Evolutionary conservation across 2,113 vertebrate species (phyloP), one percentile per base, ranked within the genome.

Genomic region (Chaenogobius annularis): DNA sequence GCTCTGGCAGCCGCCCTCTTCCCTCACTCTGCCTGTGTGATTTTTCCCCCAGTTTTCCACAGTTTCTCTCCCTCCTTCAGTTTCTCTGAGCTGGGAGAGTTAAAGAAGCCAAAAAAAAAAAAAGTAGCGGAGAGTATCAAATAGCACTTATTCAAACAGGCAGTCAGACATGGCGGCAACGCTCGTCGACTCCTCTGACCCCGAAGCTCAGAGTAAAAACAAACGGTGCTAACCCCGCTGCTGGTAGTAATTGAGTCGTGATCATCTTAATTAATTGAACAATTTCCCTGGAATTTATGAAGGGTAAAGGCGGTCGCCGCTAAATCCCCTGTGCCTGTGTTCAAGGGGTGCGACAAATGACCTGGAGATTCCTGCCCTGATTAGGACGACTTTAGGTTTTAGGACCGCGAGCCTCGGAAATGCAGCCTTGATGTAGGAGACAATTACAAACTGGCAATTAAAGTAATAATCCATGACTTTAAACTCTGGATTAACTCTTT

Each of bases 261-360:
- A 95, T 96, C 94, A 94, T 91, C 94, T 94, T 95, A 95, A 96
- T 95, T 95, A 96, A 96, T 93, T 95, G 94, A 96, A 95, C 92
- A 93, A 93, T 94, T 94, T 94, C 92, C 92, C 89, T 88, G 86
- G 94, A 95, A 94, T 95, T 94, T 91, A 93, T 91, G 93, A 72
- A 75, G 80, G 74, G 81, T 79, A 71, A 72, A 85, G 70, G 81
- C 79, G 71, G 31, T 70, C 73, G 14, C 77, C 13, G 0, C 80
- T 69, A 77, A 88, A 91, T 74, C 86, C 87, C 22, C 66, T 12
- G 68, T 35, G 73, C 65, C 80, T 74, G 73, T 82, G 69, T 83
- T 79, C 63, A 46, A 69, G 68, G 73, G 70, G 50, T 72, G 81
- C 69, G 71, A 86, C 83, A 87, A 90, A 88, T 88, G 77, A 88